Evolutionary conservation across 2,113 vertebrate genomes (phyloP).

Genomic region (Nansenia antarctica): DNA sequence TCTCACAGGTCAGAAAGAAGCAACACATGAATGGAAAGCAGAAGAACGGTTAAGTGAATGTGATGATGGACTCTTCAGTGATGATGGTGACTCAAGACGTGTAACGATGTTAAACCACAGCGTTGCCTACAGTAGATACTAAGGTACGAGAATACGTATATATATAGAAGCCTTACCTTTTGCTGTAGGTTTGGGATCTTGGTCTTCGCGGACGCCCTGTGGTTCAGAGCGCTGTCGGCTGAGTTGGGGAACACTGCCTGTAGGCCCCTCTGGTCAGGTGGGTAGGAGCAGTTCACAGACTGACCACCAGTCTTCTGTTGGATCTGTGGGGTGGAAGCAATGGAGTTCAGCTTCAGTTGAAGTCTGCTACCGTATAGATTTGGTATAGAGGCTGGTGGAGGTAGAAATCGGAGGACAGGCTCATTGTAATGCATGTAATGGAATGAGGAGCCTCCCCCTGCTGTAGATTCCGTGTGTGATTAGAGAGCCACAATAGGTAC

Average conservation of each 20-base stretch:
- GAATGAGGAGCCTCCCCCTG: too few species aligned
- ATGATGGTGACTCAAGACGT: conserved; percentile 28
- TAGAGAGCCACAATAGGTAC: neutral
- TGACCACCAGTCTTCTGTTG: conserved; percentile 70
- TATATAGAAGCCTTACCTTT: conserved; percentile 69
- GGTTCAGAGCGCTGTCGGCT: conserved; percentile 61
- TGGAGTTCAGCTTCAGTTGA: too few species aligned
- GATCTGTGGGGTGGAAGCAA: conserved; percentile 50
- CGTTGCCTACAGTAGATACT: neutral
- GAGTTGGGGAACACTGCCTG: conserved; percentile 67
- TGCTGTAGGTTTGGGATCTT: conserved; percentile 69
- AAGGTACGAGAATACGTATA: neutral
- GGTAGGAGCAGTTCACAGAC: conserved; percentile 67
- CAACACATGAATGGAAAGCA: conserved; percentile 41
- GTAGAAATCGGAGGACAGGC: too few species aligned
- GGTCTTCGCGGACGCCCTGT: conserved; percentile 60
- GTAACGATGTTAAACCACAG: conserved; percentile 10
- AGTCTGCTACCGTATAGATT: too few species aligned
- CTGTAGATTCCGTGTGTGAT: too few species aligned
- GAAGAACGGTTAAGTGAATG: conserved; percentile 42
- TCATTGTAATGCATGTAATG: too few species aligned
- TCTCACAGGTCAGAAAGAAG: conserved; percentile 31
- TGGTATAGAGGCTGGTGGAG: too few species aligned
- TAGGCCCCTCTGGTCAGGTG: conserved; percentile 69
- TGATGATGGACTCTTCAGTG: conserved; percentile 19